Conservation (phyloP, 2,888 invertebrate genomes). For the Bellardia pandia region DNA sequence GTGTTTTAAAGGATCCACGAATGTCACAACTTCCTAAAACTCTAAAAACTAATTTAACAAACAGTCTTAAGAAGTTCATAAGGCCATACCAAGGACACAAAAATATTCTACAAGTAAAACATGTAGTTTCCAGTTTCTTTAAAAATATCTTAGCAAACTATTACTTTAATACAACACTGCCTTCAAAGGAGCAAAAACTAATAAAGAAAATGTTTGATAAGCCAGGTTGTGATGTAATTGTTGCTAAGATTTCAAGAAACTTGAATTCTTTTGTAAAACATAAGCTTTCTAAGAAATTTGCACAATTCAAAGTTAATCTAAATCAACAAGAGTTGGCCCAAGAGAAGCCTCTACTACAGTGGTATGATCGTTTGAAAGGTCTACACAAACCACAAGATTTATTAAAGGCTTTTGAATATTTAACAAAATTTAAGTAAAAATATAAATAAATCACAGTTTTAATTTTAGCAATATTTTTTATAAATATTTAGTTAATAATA, state of each 20-base stretch:
- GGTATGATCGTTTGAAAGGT: not conserved
- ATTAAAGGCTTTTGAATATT: no score
- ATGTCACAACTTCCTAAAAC: not conserved
- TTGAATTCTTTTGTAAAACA: not conserved
- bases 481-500: no score
- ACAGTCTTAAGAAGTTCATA: not conserved
- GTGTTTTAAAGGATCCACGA: not conserved
- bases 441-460: no score
- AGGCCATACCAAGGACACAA: no score
- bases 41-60: not conserved
- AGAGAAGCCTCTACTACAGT: not conserved
- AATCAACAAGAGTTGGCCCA: not conserved
- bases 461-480: no score
- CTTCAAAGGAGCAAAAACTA: not conserved
- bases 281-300: not conserved
- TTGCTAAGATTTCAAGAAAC: not conserved
- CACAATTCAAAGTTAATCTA: not conserved
- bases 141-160: not conserved
- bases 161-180: not conserved
- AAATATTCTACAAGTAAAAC: no score
- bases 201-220: not conserved
- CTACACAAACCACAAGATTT: not conserved
- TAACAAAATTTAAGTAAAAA: no score
- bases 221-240: not conserved
- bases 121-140: not conserved